Percentiles rank a stretch among this genome's conserved stretches.
Evolutionary conservation across 2,113 vertebrate species (phyloP).

Genomic region (Oostethus manadensis): DNA sequence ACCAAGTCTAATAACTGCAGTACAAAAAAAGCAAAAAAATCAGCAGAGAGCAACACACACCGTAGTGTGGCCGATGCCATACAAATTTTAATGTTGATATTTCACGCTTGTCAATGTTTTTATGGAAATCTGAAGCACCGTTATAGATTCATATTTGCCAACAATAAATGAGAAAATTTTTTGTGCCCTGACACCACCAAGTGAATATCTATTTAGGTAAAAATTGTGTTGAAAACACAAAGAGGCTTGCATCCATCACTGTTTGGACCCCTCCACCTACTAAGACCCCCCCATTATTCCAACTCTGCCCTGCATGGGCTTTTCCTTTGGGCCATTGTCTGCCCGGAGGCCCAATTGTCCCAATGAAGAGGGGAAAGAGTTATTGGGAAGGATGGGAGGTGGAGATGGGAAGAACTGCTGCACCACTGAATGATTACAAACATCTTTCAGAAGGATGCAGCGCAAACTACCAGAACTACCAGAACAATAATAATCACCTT

Average conservation of each 20-base stretch:
- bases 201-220: too few relatives aligned
- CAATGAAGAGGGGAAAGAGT: slow-evolving; percentile 26
- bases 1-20: too few relatives aligned
- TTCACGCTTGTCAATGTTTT: too few relatives aligned
- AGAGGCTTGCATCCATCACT: slow-evolving; percentile 13
- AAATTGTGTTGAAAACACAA: neutral
- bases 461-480: neutral
- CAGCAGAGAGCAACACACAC: too few relatives aligned
- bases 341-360: slow-evolving; percentile 45
- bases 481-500: neutral
- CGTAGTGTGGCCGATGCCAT: too few relatives aligned
- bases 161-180: too few relatives aligned
- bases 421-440: too few relatives aligned
- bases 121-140: too few relatives aligned
- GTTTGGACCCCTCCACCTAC: slow-evolving; percentile 14
- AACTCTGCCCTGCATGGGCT: slow-evolving; percentile 22
- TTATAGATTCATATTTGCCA: too few relatives aligned
- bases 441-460: neutral
- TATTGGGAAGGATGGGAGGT: slow-evolving; percentile 19
- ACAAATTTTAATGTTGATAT: too few relatives aligned
- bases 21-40: too few relatives aligned
- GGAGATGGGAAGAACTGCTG: neutral
- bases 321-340: slow-evolving; percentile 55
- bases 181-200: too few relatives aligned
- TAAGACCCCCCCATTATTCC: slow-evolving; percentile 37